A percentile compares a stretch with the other conserved stretches of the same genome.
phyloP scores from a whole-genome alignment of 2,888 invertebrate species.

The Cryptus armator region DNA sequence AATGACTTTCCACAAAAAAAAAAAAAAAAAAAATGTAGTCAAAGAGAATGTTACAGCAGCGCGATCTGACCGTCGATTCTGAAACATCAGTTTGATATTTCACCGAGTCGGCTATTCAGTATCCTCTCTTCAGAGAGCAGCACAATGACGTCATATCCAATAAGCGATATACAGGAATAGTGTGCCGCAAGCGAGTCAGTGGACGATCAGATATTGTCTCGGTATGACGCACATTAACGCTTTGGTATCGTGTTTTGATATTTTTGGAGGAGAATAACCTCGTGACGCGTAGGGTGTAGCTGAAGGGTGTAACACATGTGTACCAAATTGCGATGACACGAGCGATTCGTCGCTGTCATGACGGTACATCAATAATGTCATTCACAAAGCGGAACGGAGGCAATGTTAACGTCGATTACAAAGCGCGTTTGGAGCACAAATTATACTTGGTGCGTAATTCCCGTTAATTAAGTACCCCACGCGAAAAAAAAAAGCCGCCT shows the following conservation, averaged over 20 bases:
- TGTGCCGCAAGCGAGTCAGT: constrained; percentile 38
- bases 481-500: neutral
- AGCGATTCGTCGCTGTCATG: constrained; percentile 75
- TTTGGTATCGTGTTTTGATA: constrained; percentile 7
- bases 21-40: neutral
- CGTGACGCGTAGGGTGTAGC: constrained; percentile 10
- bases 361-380: constrained; percentile 80
- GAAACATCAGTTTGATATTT: neutral
- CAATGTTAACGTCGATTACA: constrained; percentile 85
- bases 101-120: constrained; percentile 31
- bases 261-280: constrained; percentile 1
- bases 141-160: constrained; percentile 36
- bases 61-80: constrained; percentile 31
- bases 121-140: neutral
- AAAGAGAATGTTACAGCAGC: constrained; percentile 28
- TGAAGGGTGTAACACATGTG: constrained; percentile 37
- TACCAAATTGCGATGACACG: constrained; percentile 64
- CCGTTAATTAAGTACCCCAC: constrained; percentile 63
- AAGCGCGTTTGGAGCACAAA: constrained; percentile 88
- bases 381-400: constrained; percentile 79
- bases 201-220: constrained; percentile 32
- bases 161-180: neutral
- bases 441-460: constrained; percentile 86
- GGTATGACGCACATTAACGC: constrained; percentile 19
- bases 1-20: neutral